Conservation (phyloP, 2,113 vertebrate species). For the Galeopterus variegatus region DNA sequence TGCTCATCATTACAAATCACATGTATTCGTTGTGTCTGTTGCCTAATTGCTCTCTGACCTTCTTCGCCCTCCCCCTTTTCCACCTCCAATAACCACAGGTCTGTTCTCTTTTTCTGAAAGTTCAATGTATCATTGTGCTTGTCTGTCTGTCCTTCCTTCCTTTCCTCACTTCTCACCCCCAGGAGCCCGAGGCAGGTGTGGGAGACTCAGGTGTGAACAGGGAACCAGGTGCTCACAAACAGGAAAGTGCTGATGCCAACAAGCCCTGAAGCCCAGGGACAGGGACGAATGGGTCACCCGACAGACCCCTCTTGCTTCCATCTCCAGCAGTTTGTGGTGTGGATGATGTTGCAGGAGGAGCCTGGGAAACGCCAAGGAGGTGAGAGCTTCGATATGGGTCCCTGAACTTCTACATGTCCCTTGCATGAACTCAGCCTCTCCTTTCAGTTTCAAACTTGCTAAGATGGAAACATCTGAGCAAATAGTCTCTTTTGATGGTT, state of each 20-base stretch:
- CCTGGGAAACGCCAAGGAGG: accelerated
- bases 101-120: no score
- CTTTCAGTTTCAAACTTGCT: background rate
- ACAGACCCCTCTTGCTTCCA: no score
- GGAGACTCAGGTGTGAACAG: no score
- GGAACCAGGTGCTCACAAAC: background rate
- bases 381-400: background rate
- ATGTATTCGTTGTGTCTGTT: no score
- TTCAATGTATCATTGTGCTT: no score
- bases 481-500: accelerated
- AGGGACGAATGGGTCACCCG: background rate
- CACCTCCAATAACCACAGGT: no score
- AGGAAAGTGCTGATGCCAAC: no score
- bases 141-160: no score
- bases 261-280: background rate
- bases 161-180: background rate
- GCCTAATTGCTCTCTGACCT: no score
- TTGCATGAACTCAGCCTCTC: background rate
- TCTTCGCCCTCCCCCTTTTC: no score
- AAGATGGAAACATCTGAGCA: background rate
- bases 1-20: no score
- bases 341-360: background rate
- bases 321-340: background rate
- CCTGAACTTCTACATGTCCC: background rate
- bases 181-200: background rate